Conservation (phyloP, 2,888 invertebrate genomes). For the Lithodes maja region DNA sequence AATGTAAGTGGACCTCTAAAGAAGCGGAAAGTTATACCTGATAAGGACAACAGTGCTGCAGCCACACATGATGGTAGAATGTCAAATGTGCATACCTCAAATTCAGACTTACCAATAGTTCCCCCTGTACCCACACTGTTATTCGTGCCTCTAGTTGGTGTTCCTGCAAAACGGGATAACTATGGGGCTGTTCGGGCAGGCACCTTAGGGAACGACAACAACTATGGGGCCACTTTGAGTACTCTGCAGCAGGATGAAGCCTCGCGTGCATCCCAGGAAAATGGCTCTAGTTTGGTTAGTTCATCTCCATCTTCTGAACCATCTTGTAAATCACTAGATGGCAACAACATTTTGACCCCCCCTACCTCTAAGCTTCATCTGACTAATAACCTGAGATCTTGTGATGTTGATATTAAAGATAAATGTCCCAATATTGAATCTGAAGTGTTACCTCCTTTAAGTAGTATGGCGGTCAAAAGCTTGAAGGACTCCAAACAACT, state of each 20-base stretch:
- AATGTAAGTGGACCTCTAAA: background rate
- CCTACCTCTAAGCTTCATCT: background rate
- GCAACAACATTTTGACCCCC: background rate
- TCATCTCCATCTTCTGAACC: background rate
- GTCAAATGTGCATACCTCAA: background rate
- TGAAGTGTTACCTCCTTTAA: too few relatives aligned
- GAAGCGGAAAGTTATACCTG: background rate
- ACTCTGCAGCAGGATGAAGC: background rate
- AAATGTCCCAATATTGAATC: too few relatives aligned
- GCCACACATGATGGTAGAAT: background rate
- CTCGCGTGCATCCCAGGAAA: background rate
- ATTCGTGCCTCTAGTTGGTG: background rate
- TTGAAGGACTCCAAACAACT: background rate
- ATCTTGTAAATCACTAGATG: background rate
- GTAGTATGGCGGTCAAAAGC: background rate
- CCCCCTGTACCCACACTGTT: too few relatives aligned
- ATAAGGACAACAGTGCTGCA: background rate
- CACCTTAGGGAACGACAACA: too few relatives aligned
- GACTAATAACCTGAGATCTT: background rate
- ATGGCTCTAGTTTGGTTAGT: background rate
- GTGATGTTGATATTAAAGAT: too few relatives aligned
- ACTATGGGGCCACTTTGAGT: too few relatives aligned
- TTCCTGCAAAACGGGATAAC: background rate
- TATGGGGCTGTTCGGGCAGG: too few relatives aligned
- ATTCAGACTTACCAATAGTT: background rate